Percentiles rank a stretch among this genome's conserved stretches.
Conservation (phyloP, 2,797 vertebrate species). For the Australoheros facetus region DNA sequence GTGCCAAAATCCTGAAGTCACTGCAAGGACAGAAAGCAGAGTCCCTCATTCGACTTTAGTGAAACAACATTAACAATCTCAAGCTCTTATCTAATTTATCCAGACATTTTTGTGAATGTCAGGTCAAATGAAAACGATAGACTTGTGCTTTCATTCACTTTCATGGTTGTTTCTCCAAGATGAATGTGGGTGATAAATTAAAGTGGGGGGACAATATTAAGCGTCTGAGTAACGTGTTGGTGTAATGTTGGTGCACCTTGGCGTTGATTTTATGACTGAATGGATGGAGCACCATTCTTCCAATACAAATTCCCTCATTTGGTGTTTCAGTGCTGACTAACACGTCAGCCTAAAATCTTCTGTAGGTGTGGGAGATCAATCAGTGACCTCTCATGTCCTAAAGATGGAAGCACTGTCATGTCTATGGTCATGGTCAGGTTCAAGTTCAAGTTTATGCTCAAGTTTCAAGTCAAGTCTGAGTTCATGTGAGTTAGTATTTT, state of each 20-base stretch:
- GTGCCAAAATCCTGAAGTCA: slow-evolving; percentile 9
- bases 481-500: too few species aligned
- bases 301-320: neutral
- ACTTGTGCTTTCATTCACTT: neutral
- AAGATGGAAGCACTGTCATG: neutral
- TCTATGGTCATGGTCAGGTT: too few species aligned
- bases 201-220: neutral
- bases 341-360: neutral
- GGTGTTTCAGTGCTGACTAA: neutral
- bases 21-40: slow-evolving; percentile 26
- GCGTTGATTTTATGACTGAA: neutral
- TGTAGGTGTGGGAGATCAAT: neutral
- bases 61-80: neutral
- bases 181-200: neutral
- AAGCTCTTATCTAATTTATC: neutral
- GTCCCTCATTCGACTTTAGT: neutral
- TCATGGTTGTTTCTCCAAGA: neutral
- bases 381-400: neutral
- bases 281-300: neutral
- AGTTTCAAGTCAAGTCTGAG: too few species aligned
- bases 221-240: too few species aligned
- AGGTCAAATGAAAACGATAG: neutral
- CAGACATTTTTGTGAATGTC: neutral
- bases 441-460: too few species aligned
- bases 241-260: neutral